A percentile compares a stretch with the other conserved stretches of the same genome.
Conservation (phyloP, 2,797 vertebrate genomes). For the Labeo calbasu region DNA sequence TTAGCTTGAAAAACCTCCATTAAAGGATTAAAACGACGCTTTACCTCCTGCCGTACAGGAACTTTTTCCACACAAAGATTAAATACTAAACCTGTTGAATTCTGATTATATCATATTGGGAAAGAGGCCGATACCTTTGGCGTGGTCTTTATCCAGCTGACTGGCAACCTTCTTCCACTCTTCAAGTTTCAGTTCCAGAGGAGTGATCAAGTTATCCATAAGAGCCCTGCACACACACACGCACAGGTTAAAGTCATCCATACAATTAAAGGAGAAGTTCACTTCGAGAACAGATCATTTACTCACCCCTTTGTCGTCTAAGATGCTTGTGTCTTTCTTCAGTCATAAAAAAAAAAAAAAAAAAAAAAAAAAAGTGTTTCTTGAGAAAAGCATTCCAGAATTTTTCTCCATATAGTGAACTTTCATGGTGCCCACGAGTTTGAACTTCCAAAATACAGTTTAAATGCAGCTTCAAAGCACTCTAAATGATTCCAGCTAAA, state of each 20-base stretch:
- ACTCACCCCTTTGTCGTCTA: too few relatives aligned
- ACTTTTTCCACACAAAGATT: slow-evolving; percentile 5
- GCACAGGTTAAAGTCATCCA: neutral
- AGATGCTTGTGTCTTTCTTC: too few relatives aligned
- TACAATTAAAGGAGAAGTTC: neutral
- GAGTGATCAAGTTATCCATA: slow-evolving; percentile 81
- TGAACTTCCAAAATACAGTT: too few relatives aligned
- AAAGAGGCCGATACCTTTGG: slow-evolving; percentile 76
- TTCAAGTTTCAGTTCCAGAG: slow-evolving; percentile 83
- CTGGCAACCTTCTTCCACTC: slow-evolving; percentile 85
- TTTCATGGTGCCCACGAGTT: too few relatives aligned
- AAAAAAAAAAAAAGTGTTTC: too few relatives aligned
- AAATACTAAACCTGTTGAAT: slow-evolving; percentile 22
- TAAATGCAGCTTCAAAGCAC: too few relatives aligned
- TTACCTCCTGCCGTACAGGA: neutral
- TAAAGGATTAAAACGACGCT: slow-evolving; percentile 1
- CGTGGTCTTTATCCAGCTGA: slow-evolving; percentile 86
- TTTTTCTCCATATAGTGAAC: too few relatives aligned
- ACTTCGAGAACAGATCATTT: too few relatives aligned
- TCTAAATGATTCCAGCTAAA: too few relatives aligned
- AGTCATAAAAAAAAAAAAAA: too few relatives aligned
- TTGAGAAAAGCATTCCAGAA: too few relatives aligned
- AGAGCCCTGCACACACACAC: slow-evolving; percentile 72
- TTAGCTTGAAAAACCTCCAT: neutral
- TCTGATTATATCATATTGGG: neutral